Conservation (phyloP, 2,113 vertebrate species). For the cat (Felis catus) region F.catus_Fca126_mat1.0 CM031415.1:166049001-166049500, state of each 20-base stretch:
- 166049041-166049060: not conserved
- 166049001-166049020: not conserved
- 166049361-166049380: not conserved
- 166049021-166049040: not conserved
- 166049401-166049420: not conserved
- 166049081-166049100: constrained; percentile 4
- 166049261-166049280: not conserved
- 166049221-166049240: not conserved
- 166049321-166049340: not conserved
- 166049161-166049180: not conserved
- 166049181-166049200: constrained; percentile 13
- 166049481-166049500: not conserved
- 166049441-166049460: too few relatives aligned
- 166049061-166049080: not conserved
- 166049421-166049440: not conserved
- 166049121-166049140: not conserved
- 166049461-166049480: not conserved
- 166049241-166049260: not conserved
- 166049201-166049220: not conserved
- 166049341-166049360: not conserved
- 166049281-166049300: not conserved
- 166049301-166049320: not conserved
- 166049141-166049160: not conserved
- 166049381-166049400: not conserved
- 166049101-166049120: not conserved